These are phyloP conservation scores for Penaeus indicus DNA, from an alignment of 1,140 invertebrate species.

Conservation along the genomic window DNA sequence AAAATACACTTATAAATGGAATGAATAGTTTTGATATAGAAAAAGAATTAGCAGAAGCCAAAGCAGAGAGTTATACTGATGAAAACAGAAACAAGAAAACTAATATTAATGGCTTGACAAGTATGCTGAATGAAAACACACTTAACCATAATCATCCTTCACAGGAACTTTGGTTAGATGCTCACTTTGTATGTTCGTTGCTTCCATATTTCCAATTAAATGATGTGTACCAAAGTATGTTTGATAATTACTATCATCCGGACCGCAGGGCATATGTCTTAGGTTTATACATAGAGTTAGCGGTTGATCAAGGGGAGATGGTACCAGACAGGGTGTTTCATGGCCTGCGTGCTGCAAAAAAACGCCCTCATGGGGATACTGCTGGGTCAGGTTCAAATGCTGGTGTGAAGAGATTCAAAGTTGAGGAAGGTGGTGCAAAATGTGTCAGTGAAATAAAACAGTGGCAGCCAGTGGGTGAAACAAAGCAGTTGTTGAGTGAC, in stretches of 20 bases:
- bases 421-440: slow-evolving; percentile 16
- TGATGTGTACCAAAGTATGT: slow-evolving; percentile 51
- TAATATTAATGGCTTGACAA: slow-evolving; percentile 15
- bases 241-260: slow-evolving; percentile 48
- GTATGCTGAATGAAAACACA: background rate
- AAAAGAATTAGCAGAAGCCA: background rate
- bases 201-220: slow-evolving; percentile 44
- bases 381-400: no score
- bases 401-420: no score
- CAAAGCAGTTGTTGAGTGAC: background rate
- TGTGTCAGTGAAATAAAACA: slow-evolving; percentile 1
- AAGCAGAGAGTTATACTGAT: background rate
- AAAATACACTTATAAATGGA: no score
- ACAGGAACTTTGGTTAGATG: slow-evolving; percentile 47
- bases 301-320: slow-evolving; percentile 46
- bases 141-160: background rate
- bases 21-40: background rate
- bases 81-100: slow-evolving; percentile 19
- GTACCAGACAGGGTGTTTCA: slow-evolving; percentile 49
- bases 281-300: slow-evolving; percentile 43
- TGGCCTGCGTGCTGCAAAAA: slow-evolving; percentile 38
- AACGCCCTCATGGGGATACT: slow-evolving; percentile 16
- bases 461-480: background rate
- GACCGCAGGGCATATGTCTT: slow-evolving; percentile 46
- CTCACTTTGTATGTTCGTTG: slow-evolving; percentile 47